These are phyloP conservation scores for Tetramorium alpestre DNA, from an alignment of 1,140 invertebrate genomes.

Conservation along the genomic window DNA sequence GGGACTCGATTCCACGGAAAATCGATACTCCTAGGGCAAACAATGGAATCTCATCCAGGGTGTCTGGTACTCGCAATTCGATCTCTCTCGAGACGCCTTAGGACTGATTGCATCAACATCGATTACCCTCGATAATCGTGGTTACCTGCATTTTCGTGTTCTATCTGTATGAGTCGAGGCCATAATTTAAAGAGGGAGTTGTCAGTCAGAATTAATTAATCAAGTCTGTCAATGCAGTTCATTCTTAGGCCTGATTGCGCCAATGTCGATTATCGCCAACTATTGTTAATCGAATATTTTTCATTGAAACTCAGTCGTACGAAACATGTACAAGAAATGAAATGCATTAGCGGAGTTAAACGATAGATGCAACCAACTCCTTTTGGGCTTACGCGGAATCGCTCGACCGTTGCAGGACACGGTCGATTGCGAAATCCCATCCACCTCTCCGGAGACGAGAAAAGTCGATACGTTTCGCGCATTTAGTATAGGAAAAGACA, in stretches of 20 bases:
- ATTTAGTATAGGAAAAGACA: conserved; percentile 14
- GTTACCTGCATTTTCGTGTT: conserved; percentile 24
- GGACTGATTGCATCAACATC: conserved; percentile 41
- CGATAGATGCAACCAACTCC: not conserved
- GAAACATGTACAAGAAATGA: not conserved
- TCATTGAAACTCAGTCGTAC: not conserved
- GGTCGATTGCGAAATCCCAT: not conserved
- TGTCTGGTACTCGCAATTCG: conserved; percentile 23
- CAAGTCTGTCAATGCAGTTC: not conserved
- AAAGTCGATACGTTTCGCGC: conserved; percentile 53
- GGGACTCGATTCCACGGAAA: conserved; percentile 19
- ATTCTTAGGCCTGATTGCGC: not conserved
- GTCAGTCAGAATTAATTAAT: conserved; percentile 8
- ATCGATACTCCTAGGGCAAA: conserved; percentile 42
- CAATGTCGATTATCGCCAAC: not conserved
- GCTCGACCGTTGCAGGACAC: conserved; percentile 23
- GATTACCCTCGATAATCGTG: conserved; percentile 30
- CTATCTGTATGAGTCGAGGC: not conserved
- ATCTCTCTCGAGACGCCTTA: conserved; percentile 33
- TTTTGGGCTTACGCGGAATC: not conserved
- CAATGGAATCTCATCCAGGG: conserved; percentile 32
- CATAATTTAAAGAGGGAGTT: not conserved
- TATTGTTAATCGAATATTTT: conserved; percentile 1
- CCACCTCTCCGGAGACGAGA: not conserved
- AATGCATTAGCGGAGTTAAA: not conserved